Conservation (phyloP, 2,797 vertebrate species). For the Chelonia mydas region DNA sequence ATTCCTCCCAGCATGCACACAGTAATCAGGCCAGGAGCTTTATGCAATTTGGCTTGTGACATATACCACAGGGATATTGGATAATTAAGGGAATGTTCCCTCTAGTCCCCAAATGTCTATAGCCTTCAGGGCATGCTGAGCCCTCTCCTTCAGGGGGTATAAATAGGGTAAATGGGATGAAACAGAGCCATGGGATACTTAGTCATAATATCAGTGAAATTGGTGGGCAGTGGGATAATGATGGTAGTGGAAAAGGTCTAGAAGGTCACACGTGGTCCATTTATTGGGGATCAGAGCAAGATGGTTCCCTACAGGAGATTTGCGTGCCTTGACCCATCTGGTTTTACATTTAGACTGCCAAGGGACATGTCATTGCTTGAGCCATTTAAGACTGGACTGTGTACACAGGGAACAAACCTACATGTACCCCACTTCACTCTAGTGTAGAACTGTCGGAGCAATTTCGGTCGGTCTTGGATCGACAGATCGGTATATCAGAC, state of each 20-base stretch:
- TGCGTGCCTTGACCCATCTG: background rate
- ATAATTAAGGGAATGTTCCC: conserved; percentile 67
- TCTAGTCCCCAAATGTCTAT: conserved; percentile 40
- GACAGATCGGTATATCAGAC: background rate
- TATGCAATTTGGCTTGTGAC: conserved; percentile 59
- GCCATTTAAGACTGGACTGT: background rate
- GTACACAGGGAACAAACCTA: too few species aligned
- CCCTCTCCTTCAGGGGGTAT: conserved; percentile 49
- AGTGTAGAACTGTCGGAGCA: background rate
- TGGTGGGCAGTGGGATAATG: background rate
- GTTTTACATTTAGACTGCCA: too few species aligned
- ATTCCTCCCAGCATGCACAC: conserved; percentile 67
- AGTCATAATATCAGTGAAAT: conserved; percentile 40
- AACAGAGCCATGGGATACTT: conserved; percentile 25
- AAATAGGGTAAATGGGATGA: conserved; percentile 45
- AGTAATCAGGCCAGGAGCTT: conserved; percentile 61
- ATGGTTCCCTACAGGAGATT: background rate
- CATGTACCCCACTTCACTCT: background rate
- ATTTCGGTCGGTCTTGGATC: background rate
- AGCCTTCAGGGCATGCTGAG: conserved; percentile 30
- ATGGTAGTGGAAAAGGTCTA: background rate
- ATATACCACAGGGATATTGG: conserved; percentile 36
- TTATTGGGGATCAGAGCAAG: background rate
- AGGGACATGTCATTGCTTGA: background rate
- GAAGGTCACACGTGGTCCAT: background rate